Evolutionary conservation across 2,888 invertebrate species (phyloP), one percentile per base, ranked within the genome.

Genomic region (Caprella mutica): DNA sequence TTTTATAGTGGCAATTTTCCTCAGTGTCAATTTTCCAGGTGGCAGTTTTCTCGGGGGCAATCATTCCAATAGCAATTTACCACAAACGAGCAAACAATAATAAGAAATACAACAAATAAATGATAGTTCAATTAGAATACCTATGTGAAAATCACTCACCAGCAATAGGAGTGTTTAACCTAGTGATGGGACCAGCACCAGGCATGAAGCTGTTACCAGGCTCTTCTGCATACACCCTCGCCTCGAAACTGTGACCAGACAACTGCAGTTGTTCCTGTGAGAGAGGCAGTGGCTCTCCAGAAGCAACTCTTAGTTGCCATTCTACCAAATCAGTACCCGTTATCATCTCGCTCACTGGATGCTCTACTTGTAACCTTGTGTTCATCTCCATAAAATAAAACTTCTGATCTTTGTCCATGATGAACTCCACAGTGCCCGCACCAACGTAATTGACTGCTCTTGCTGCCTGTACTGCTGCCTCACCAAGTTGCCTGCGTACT

Each of bases 311-410:
- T 6, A 91, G 75, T 74, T 98, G 98, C 98, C 97, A 98, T 71
- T 98, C 96, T 0, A 98, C 98, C 64, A 98, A 78, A 76, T 98
- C 98, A 0, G 86, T 86, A 74, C 84, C 88, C 38, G 97, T 98
- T 43, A 98, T 89, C 84, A 94, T 94, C 76, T 98, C 98, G 0
- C 94, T 90, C 58, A 98, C 85, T 0, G 94, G 93, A 77, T 96
- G 94, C 71, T 96, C 94, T 0, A 94, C 92, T 73, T 92, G 91
- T 29, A 92, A 76, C 39, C 98, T 78, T 0, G 98, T 98, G 74
- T 98, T 98, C 98, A 98, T 98, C 78, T 98, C 98, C 98, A 98
- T 98, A 72, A 98, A 98, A 75, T 90, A 92, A 72, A 98, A 98
- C 61, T 84, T 83, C 66, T 89, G 83, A 55, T 78, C 76, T 54